Conservation (phyloP, 1,140 invertebrate species). For the Apis dorsata region DNA sequence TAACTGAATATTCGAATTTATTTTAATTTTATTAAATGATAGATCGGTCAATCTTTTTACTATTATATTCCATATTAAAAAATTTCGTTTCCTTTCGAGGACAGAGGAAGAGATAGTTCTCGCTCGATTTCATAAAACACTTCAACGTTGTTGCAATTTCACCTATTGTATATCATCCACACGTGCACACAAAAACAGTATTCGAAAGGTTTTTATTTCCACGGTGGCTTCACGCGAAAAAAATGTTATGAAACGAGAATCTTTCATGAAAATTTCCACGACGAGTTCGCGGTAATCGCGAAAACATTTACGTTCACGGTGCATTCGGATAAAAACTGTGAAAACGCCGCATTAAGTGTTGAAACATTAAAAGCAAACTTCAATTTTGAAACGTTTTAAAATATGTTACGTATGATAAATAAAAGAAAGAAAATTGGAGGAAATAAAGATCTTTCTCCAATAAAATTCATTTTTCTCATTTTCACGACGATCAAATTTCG, state of each 20-base stretch:
- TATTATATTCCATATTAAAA: too few species aligned
- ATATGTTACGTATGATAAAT: background rate
- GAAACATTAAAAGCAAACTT: background rate
- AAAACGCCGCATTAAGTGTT: background rate
- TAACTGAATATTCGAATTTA: too few species aligned
- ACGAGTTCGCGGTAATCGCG: slow-evolving; percentile 5
- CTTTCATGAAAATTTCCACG: slow-evolving; percentile 20
- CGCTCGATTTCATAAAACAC: too few species aligned
- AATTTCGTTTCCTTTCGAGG: too few species aligned
- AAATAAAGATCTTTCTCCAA: too few species aligned
- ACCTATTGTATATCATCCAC: too few species aligned
- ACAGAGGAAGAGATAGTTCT: too few species aligned
- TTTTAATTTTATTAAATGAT: too few species aligned
- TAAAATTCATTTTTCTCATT: too few species aligned
- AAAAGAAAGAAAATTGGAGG: background rate
- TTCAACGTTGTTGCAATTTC: background rate
- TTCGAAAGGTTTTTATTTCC: background rate
- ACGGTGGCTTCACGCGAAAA: background rate
- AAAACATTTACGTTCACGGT: slow-evolving; percentile 1
- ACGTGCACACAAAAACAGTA: background rate
- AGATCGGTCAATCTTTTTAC: too few species aligned
- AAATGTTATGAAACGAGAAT: slow-evolving; percentile 15
- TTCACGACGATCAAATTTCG: background rate
- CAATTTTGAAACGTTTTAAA: background rate
- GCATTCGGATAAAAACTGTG: background rate